Evolutionary conservation across 2,113 vertebrate genomes (phyloP), one percentile per base, ranked within the genome.

Genomic region (Apteryx owenii): DNA sequence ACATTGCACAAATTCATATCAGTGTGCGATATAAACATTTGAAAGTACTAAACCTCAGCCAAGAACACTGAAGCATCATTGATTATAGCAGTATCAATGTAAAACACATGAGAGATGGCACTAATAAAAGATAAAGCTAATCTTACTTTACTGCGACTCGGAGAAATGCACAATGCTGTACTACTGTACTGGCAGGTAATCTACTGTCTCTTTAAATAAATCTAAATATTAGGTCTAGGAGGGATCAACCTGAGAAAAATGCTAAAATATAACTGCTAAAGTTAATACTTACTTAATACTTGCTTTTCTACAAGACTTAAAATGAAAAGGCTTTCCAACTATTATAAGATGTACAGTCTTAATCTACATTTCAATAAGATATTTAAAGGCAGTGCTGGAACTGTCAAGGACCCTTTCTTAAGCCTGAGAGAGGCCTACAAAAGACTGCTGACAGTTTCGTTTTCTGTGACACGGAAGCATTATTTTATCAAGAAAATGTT

Each of bases 321-420:
- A 97, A 98, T 97, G 89, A 88, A 97, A 97, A 97, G 78, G 46
- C 94, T 98, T 98, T 76, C 95, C 90, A 95, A 95, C 80, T 88
- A 96, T 97, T 98, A 92, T 89, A 96, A 97, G 76, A 97, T 85
- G 64, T 97, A 95, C 93, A 94, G 92, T 72, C 81, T 97, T 97
- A 97, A 98, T 97, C 93, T 98, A 95, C 95, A 97, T 98, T 98
- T 98, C 95, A 98, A 97, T 97, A 95, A 97, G 95, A 92, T 97
- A 95, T 98, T 98, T 98, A 93, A 98, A 98, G 88, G 90, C 96
- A 98, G 81, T 93, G 82, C 48, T 96, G 91, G 38, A 98, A 96
- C 94, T 98, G 97, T 91, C 97, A 98, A 78, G 93, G 92, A 95
- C 69, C 92, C 87, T 91, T 96, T 98, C 93, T 97, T 97, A 98